phyloP scores from a whole-genome alignment of 2,888 invertebrate species.

The Icerya purchasi region DNA sequence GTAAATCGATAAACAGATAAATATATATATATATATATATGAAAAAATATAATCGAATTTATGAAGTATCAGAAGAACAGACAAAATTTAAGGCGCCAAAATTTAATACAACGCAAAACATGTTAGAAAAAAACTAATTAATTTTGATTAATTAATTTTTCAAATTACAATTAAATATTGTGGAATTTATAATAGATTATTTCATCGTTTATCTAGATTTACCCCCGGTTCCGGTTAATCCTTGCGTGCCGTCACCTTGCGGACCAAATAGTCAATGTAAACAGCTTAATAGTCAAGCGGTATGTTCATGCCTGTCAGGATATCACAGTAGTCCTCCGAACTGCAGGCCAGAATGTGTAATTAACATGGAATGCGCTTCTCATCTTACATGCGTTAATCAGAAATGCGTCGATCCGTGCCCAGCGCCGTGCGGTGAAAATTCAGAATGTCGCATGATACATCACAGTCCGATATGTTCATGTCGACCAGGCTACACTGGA shows the following conservation, averaged over 20 bases:
- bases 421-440: conserved; percentile 45
- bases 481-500: conserved; percentile 37
- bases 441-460: conserved; percentile 55
- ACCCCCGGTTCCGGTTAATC: conserved; percentile 23
- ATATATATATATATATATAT: too few species aligned
- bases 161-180: too few species aligned
- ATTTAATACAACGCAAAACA: background rate
- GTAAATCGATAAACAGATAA: too few species aligned
- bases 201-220: conserved; percentile 12
- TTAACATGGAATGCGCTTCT: conserved; percentile 47
- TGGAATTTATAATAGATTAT: too few species aligned
- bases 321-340: conserved; percentile 41
- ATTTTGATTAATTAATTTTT: background rate
- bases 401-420: conserved; percentile 49
- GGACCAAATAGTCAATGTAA: conserved; percentile 41
- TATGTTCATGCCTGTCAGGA: conserved; percentile 43
- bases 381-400: conserved; percentile 47
- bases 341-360: conserved; percentile 49
- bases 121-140: background rate
- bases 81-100: too few species aligned
- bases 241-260: conserved; percentile 42
- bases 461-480: conserved; percentile 51
- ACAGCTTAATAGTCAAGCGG: conserved; percentile 39
- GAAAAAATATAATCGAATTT: too few species aligned
- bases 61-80: too few species aligned